A percentile compares a stretch with the other conserved stretches of the same genome.
These are phyloP conservation scores for Solea solea DNA, from an alignment of 2,113 vertebrate species.

Conservation along the genomic window DNA sequence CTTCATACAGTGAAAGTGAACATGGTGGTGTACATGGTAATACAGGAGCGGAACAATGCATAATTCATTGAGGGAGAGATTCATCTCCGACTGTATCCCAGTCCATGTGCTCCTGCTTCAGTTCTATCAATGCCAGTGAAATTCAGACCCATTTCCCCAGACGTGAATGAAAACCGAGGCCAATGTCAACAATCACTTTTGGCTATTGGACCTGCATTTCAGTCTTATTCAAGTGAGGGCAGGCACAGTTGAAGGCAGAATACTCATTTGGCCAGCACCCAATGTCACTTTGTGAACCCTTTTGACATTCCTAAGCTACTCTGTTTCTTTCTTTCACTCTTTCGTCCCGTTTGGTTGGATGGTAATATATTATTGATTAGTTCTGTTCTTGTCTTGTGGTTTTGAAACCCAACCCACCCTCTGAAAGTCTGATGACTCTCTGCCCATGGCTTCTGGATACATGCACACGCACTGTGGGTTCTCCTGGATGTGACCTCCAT, in stretches of 20 bases:
- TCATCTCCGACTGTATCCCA: constrained; percentile 31
- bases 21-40: constrained; percentile 13
- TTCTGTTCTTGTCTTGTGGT: constrained; percentile 59
- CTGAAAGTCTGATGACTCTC: constrained; percentile 53
- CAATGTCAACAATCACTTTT: constrained; percentile 50
- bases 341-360: constrained; percentile 37
- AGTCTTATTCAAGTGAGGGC: constrained; percentile 25
- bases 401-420: constrained; percentile 54
- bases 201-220: constrained; percentile 33
- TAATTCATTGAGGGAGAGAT: constrained; percentile 57
- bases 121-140: constrained; percentile 18
- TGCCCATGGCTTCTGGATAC: constrained; percentile 8
- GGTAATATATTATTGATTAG: constrained; percentile 56
- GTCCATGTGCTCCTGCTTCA: constrained; percentile 29
- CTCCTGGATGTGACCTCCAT: no score
- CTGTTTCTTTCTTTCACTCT: background rate
- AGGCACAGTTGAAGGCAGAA: constrained; percentile 32
- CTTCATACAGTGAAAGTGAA: constrained; percentile 36
- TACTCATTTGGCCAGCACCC: constrained; percentile 34
- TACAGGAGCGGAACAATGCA: constrained; percentile 49
- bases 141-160: constrained; percentile 64
- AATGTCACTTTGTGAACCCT: constrained; percentile 45
- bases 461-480: constrained; percentile 10
- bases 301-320: constrained; percentile 31
- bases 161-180: constrained; percentile 21